Base-by-base conservation (phyloP, 2,797 vertebrate species). In the Carduelis carduelis region DNA sequence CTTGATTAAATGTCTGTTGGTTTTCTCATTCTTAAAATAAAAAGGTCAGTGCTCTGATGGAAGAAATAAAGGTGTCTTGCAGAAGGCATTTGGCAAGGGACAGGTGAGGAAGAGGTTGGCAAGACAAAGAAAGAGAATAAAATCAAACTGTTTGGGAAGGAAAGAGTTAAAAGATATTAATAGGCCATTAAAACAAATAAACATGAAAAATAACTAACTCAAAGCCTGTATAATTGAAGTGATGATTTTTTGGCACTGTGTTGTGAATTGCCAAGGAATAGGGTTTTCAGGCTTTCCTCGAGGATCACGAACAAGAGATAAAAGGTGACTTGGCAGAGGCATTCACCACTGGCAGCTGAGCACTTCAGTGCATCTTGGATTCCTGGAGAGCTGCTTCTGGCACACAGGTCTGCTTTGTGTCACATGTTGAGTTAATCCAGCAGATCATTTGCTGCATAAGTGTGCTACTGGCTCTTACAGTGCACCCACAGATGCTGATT, bases 101-200 rank as follows among this genome's bases (percentile, higher is more conserved):
- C 2, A n/a, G 30, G 18, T 0, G 2, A 89, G 44, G 22, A 84
- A 6, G 7, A 75, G 13, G 12, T 18, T 32, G 8, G 5, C 37
- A 56, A 76, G 44, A 23, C 7, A 49, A 68, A 61, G 39, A 75
- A 84, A 44, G 11, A 30, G 37, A 63, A 65, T 69, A n/a, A 27
- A 37, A 28, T 50, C 19, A 61, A 63, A 43, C 12, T 44, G 3
- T 49, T 41, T 76, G 59, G 5, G 17, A 23, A 82, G 30, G 22
- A 72, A 84, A 68, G 12, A 61, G 77, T 14, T 22, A 55, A 77
- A 71, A 49, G 2, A 6, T 61, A 69, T 43, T 14, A 76, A 39
- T 12, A 32, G 7, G 6, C 2, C 4, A 2, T n/a, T 23, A 24
- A 68, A 71, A 32, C 4, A 26, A 55, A 20, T 3, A 34, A 47